Evolutionary conservation across 2,113 vertebrate species (phyloP).

Genomic region (Platysteira castanea): DNA sequence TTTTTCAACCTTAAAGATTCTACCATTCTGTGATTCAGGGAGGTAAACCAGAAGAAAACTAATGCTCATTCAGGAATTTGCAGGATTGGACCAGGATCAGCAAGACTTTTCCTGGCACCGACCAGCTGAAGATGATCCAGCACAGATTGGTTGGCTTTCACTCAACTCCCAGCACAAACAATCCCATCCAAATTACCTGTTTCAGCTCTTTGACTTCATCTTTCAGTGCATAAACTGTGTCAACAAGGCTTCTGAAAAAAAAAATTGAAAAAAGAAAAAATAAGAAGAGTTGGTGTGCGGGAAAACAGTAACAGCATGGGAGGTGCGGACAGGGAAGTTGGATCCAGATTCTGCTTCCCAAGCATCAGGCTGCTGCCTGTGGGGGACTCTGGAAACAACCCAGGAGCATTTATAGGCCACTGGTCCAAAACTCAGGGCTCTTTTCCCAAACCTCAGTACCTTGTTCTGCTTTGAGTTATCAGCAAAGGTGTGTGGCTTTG

Average conservation of each 20-base stretch:
- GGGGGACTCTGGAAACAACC: not conserved
- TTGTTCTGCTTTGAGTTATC: not conserved
- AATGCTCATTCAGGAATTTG: not conserved
- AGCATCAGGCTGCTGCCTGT: not conserved
- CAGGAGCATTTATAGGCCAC: not conserved
- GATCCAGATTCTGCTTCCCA: not conserved
- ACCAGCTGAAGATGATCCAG: not conserved
- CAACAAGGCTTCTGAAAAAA: constrained; percentile 89
- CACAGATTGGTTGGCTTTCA: not conserved
- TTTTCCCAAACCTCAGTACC: not conserved
- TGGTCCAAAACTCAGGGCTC: not conserved
- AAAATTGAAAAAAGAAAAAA: not conserved
- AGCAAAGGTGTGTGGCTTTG: not conserved
- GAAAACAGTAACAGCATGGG: not conserved
- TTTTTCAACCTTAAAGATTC: not conserved
- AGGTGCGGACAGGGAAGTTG: not conserved
- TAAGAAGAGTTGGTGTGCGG: not conserved
- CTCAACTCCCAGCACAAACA: not conserved
- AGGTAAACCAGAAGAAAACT: not conserved
- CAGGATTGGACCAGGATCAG: not conserved
- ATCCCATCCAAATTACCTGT: constrained; percentile 78
- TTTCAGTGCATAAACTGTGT: constrained; percentile 96
- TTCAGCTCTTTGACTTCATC: constrained; percentile 97
- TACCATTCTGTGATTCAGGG: not conserved
- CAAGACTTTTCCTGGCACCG: not conserved